Evolutionary conservation across 1,140 invertebrate genomes (phyloP).

Genomic region (Magallana ariakensis): DNA sequence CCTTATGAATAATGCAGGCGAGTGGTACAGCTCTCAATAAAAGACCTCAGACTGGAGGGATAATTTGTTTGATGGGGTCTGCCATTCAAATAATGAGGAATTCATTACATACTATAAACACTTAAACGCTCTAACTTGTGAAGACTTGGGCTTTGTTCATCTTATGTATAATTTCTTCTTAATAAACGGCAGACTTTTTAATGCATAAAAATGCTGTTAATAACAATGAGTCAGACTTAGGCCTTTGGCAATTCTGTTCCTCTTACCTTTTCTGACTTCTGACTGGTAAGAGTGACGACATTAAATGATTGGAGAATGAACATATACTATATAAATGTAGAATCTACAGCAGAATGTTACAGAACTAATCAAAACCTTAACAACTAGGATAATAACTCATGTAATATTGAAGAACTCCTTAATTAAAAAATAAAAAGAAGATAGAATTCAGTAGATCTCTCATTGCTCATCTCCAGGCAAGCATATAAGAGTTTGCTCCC

Average conservation of each 20-base stretch:
- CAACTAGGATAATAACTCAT: too few relatives aligned
- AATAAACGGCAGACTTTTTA: background rate
- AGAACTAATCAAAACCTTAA: too few relatives aligned
- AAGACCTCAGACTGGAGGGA: background rate
- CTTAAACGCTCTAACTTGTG: background rate
- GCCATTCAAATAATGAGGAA: conserved; percentile 19
- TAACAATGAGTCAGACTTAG: background rate
- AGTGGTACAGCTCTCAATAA: conserved; percentile 2
- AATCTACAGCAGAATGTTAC: too few relatives aligned
- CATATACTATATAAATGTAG: too few relatives aligned
- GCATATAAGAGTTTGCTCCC: background rate
- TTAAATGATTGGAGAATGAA: too few relatives aligned
- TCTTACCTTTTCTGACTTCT: background rate
- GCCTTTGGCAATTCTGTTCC: conserved; percentile 9
- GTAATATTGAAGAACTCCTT: too few relatives aligned
- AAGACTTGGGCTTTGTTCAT: conserved; percentile 3
- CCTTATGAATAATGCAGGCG: conserved; percentile 31
- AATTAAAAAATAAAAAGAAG: too few relatives aligned
- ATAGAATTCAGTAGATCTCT: background rate
- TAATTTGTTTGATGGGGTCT: conserved; percentile 26
- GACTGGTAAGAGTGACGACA: too few relatives aligned
- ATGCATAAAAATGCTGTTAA: conserved; percentile 30
- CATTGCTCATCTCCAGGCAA: background rate
- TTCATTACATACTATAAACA: conserved; percentile 13
- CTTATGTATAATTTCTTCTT: background rate